phyloP scores from a whole-genome alignment of 2,888 invertebrate genomes.

The Drosophila rubida region DNA sequence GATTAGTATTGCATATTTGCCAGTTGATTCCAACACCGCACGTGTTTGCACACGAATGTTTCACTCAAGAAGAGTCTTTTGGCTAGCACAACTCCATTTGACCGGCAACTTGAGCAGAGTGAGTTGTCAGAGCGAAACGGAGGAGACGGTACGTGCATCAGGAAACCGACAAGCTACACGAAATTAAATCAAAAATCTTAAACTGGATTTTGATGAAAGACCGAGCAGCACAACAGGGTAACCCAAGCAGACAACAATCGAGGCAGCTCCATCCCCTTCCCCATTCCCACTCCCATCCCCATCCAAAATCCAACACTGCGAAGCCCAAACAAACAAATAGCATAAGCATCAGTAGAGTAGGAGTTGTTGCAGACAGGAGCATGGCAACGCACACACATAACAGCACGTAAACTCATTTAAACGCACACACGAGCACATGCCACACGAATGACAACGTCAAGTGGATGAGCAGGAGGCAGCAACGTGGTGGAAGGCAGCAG shows the following conservation, averaged over 20 bases:
- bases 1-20: conserved; percentile 43
- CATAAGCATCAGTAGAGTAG: conserved; percentile 21
- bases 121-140: conserved; percentile 15
- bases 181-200: conserved; percentile 77
- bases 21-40: conserved; percentile 5
- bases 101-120: conserved; percentile 13
- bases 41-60: conserved; percentile 23
- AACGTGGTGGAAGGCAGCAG: conserved; percentile 15
- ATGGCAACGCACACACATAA: conserved; percentile 40
- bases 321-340: conserved; percentile 67
- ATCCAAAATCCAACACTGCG: conserved; percentile 18
- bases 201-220: conserved; percentile 70
- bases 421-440: conserved; percentile 39
- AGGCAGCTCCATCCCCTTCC: conserved; percentile 16
- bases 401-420: conserved; percentile 62
- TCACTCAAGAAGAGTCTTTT: conserved; percentile 48
- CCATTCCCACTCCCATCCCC: neutral
- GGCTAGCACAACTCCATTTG: conserved; percentile 45
- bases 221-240: conserved; percentile 22
- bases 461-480: conserved; percentile 8
- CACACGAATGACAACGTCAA: conserved; percentile 7
- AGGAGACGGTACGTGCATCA: conserved; percentile 45
- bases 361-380: conserved; percentile 32
- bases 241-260: conserved; percentile 55
- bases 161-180: conserved; percentile 53